These are phyloP conservation scores for Takifugu bimaculatus DNA, from an alignment of 2,113 vertebrate species.

Conservation along the genomic window DNA sequence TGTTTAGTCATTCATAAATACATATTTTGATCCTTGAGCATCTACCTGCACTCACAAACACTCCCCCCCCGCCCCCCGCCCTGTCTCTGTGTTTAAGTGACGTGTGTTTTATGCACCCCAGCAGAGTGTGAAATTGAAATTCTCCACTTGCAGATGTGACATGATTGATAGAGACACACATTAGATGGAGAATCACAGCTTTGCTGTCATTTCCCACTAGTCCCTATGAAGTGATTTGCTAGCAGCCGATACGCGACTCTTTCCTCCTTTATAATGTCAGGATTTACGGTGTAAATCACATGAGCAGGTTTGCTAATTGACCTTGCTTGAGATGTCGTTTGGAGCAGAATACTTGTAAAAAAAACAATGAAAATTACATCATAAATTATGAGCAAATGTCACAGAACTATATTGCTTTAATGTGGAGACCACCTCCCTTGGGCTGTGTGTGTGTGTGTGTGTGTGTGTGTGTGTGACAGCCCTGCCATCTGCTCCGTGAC, in stretches of 20 bases:
- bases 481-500: slow-evolving; percentile 64
- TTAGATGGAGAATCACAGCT: slow-evolving; percentile 41
- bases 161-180: slow-evolving; percentile 46
- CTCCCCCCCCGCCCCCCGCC: background rate
- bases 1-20: slow-evolving; percentile 49
- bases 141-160: slow-evolving; percentile 35
- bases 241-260: background rate
- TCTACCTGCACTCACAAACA: background rate
- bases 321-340: too few relatives aligned
- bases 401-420: too few relatives aligned
- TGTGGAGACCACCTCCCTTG: too few relatives aligned
- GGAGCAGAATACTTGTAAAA: too few relatives aligned
- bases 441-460: background rate
- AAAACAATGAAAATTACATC: too few relatives aligned
- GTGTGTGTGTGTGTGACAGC: slow-evolving; percentile 40
- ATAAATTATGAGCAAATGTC: too few relatives aligned
- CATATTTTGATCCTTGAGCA: slow-evolving; percentile 40
- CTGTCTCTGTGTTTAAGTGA: slow-evolving; percentile 36
- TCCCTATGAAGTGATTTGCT: too few relatives aligned
- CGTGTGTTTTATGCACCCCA: slow-evolving; percentile 46
- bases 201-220: background rate
- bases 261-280: too few relatives aligned
- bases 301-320: too few relatives aligned
- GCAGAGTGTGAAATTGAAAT: slow-evolving; percentile 72
- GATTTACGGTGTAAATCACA: too few relatives aligned